These are phyloP conservation scores for Oreotragus oreotragus DNA, from an alignment of 2,113 vertebrate genomes.

Conservation along the genomic window DNA sequence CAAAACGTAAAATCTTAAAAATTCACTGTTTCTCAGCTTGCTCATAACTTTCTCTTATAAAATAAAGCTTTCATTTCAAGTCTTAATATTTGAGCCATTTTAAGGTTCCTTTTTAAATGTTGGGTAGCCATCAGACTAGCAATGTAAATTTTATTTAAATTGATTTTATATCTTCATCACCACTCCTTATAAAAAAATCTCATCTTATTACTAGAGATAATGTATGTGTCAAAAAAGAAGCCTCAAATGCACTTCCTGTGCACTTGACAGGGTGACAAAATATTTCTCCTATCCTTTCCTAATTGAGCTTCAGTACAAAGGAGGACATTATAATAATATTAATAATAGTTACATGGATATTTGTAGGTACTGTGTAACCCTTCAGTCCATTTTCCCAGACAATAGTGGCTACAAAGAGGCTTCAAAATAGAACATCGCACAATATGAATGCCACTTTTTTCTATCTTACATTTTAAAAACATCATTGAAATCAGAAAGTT, in stretches of 20 bases:
- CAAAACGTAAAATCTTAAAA: conserved; percentile 30
- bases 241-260: conserved; percentile 87
- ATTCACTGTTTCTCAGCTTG: conserved; percentile 15
- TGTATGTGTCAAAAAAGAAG: conserved; percentile 87
- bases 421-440: conserved; percentile 94
- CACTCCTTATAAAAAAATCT: conserved; percentile 78
- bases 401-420: conserved; percentile 89
- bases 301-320: conserved; percentile 89
- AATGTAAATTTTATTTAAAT: conserved; percentile 70
- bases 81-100: conserved; percentile 46
- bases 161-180: conserved; percentile 78
- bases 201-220: conserved; percentile 83
- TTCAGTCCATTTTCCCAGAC: conserved; percentile 92
- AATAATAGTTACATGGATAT: conserved; percentile 95
- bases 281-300: conserved; percentile 95
- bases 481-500: conserved; percentile 99
- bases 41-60: conserved; percentile 32
- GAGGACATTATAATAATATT: conserved; percentile 91
- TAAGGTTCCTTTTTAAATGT: conserved; percentile 45
- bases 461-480: conserved; percentile 93
- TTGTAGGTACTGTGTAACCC: conserved; percentile 91
- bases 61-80: conserved; percentile 41
- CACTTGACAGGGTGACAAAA: conserved; percentile 97
- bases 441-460: conserved; percentile 98
- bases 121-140: conserved; percentile 12